Base-by-base conservation (phyloP, 2,797 vertebrate genomes). In the Babyrousa celebensis region DNA sequence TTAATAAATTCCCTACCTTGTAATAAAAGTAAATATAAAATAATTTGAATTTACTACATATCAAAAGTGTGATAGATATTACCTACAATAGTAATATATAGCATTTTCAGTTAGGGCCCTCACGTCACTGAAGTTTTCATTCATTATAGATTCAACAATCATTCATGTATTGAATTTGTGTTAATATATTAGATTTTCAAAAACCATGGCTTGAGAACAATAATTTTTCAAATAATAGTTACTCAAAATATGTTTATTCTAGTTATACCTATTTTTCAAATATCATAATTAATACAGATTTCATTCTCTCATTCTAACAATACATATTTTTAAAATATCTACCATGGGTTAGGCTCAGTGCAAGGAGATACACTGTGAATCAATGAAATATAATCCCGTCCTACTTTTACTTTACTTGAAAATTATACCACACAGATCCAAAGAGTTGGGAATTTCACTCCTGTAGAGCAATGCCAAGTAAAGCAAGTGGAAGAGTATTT, bases 161-260 rank as follows among this genome's bases (percentile, higher is more conserved):
- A 93, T 71, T 54, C 48, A 91, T 54, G 21, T 89, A 83, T n/a
- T 82, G 27, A 95, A 96, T 89, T 93, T 74, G n/a, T 78, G 27
- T 67, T 85, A 63, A 83, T 85, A 80, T 90, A 80, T 36, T 79
- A 91, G 52, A 86, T 63, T 93, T 92, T 96, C 40, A 27, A 36
- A 5, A 82, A 62, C 90, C 58, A 75, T 91, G 32, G 6, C 54
- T 93, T 89, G 54, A 90, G 12, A 83, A 94, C 86, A 92, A 58
- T 94, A 92, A 70, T 56, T 95, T 93, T 21, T 79, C 27, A 32
- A 36, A 29, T 72, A 89, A 92, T 58, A 82, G 58, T 60, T 89
- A 77, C 12, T 79, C 27, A 48, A 89, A 94, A 84, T 70, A 84
- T 70, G 52, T 96, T 91, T 82, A 93, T 86, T 86, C 36, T 63